Base-by-base conservation (phyloP, 2,113 vertebrate genomes). In the Brevimyrus niger region DNA sequence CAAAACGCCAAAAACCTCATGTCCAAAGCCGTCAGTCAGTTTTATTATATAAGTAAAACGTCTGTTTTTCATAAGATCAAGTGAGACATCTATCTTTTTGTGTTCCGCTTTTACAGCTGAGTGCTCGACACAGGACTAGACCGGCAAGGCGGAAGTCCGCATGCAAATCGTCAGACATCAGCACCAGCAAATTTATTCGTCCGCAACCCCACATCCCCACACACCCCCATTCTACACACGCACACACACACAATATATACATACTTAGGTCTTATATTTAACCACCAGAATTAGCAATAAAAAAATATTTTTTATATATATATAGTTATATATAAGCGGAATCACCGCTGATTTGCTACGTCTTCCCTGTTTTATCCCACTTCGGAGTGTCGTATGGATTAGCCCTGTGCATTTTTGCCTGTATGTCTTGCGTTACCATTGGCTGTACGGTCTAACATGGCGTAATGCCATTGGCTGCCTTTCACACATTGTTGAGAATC, bases 381-480 rank as follows among this genome's bases (percentile, higher is more conserved):
- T 80, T 19, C 38, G 0, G 31, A 82, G 84, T 65, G 38, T 82
- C 90, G 42, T 82, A 31, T 38, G 87, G 90, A 92, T 94, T 94
- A 93, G 92, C 91, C 92, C 73, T 91, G 88, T 91, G 94, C 91
- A 94, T 19, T 91, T 92, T 90, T 90, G 38, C 51, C 88, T n/a
- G 1, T 93, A 50, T 88, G 90, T 51, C 13, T n/a, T 82, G 89
- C 61, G 87, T 90, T 86, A n/a, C 69, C 19, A 96, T 96, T 96
- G 95, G 96, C 84, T 90, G 88, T 17, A 51, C 6, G 44, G 82
- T 94, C 94, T 95, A 95, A 96, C 96, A 96, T 96, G 96, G 95
- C 96, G 96, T 87, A 1, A 46, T 47, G 83, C 92, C 93, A 96
- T 96, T 96, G 95, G 96, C 42, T 93, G 91, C 0, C 61, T 48